Percentiles rank a stretch among this genome's conserved stretches.
Conservation (phyloP, 2,797 vertebrate species). For the Mormyrus hasselquistii region DNA sequence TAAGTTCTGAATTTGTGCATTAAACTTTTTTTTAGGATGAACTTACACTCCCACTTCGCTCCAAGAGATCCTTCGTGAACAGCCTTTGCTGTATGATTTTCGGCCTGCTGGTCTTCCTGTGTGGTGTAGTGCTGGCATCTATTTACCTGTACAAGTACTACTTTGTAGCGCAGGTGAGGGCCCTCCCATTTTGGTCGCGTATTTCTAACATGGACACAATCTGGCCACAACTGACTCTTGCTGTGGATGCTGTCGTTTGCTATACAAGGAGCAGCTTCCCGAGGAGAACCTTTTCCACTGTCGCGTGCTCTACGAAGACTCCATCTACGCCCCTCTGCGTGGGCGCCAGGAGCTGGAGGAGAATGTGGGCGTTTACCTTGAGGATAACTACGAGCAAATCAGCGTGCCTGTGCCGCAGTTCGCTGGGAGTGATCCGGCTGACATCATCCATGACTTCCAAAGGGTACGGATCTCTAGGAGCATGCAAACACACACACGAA, state of each 20-base stretch:
- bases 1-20: neutral
- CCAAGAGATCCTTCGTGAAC: slow-evolving; percentile 66
- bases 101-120: slow-evolving; percentile 77
- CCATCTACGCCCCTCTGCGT: slow-evolving; percentile 67
- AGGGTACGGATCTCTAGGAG: slow-evolving; percentile 59
- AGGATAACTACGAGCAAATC: slow-evolving; percentile 87
- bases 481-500: neutral
- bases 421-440: slow-evolving; percentile 80
- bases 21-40: slow-evolving; percentile 59
- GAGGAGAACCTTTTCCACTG: slow-evolving; percentile 87
- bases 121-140: slow-evolving; percentile 77
- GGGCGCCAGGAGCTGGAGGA: slow-evolving; percentile 80
- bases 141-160: slow-evolving; percentile 89
- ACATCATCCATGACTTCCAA: slow-evolving; percentile 93
- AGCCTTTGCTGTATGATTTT: slow-evolving; percentile 82
- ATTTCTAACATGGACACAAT: neutral
- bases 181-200: neutral
- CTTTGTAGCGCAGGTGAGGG: slow-evolving; percentile 77
- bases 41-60: slow-evolving; percentile 47
- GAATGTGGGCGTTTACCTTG: slow-evolving; percentile 82
- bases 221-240: neutral
- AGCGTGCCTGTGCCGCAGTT: slow-evolving; percentile 82
- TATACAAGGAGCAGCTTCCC: slow-evolving; percentile 60
- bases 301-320: slow-evolving; percentile 79
- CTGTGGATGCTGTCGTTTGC: slow-evolving; percentile 14